Evolutionary conservation across 37 sponge, comb jelly and placozoan species (phyloP).

Genomic region (Beroe ovata): DNA sequence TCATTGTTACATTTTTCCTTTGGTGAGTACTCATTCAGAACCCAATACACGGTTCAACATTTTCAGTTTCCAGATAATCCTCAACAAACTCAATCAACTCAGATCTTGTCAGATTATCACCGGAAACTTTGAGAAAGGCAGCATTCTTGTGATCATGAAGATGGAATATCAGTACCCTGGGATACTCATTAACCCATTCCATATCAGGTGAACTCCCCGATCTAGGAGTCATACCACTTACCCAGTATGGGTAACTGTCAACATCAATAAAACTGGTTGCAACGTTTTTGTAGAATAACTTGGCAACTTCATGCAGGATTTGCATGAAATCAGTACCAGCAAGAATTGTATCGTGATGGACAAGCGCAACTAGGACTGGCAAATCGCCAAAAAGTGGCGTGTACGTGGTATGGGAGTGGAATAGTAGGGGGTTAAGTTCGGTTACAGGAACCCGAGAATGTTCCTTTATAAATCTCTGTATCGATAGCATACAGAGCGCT

Average conservation of each 20-base stretch:
- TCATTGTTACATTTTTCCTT: slow-evolving; percentile 10
- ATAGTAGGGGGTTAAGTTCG: slow-evolving; percentile 7
- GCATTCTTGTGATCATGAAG: slow-evolving; percentile 21
- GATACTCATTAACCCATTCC: slow-evolving; percentile 4
- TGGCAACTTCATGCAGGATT: background rate
- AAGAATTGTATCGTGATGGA: slow-evolving; percentile 13
- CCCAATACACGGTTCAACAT: slow-evolving; percentile 42
- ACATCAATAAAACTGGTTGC: slow-evolving; percentile 64
- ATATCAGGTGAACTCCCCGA: background rate
- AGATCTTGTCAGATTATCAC: background rate
- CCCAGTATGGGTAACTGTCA: slow-evolving; percentile 15
- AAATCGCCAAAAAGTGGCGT: slow-evolving; percentile 27
- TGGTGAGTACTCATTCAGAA: too few species aligned
- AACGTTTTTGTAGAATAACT: background rate
- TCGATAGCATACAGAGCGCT: background rate
- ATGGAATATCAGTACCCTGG: background rate
- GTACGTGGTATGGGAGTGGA: slow-evolving; percentile 27
- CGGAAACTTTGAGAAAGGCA: slow-evolving; percentile 29
- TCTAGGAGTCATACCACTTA: slow-evolving; percentile 39
- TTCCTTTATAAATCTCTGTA: slow-evolving; percentile 6
- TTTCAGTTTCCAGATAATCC: background rate
- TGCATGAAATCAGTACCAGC: background rate
- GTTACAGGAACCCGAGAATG: slow-evolving; percentile 16
- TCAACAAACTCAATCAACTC: background rate
- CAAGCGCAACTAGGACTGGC: slow-evolving; percentile 17